These are phyloP conservation scores for Monopterus albus DNA, from an alignment of 2,113 vertebrate genomes.

Conservation along the genomic window DNA sequence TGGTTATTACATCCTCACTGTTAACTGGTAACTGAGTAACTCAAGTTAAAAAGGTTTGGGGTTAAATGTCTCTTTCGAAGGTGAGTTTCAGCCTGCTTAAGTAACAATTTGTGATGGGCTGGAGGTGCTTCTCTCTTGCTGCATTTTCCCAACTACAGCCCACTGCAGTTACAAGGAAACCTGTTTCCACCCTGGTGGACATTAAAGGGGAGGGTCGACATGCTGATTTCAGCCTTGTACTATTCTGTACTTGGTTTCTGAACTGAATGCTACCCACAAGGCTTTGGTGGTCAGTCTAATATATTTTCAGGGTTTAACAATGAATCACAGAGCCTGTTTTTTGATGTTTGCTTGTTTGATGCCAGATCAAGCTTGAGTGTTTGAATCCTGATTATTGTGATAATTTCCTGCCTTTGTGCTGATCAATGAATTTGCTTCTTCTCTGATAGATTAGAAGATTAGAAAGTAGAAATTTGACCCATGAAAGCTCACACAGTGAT, in stretches of 20 bases:
- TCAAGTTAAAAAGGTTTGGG: not conserved
- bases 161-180: slow-evolving; percentile 27
- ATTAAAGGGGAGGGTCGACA: slow-evolving; percentile 1
- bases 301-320: slow-evolving; percentile 13
- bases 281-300: slow-evolving; percentile 25
- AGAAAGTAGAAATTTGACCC: too few relatives aligned
- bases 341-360: slow-evolving; percentile 16
- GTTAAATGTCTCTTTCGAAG: slow-evolving; percentile 25
- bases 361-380: not conserved
- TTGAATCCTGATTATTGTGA: slow-evolving; percentile 4
- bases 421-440: slow-evolving; percentile 21
- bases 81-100: slow-evolving; percentile 15
- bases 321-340: slow-evolving; percentile 10
- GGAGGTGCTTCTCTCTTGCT: not conserved
- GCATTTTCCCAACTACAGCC: not conserved
- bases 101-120: slow-evolving; percentile 25
- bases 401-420: slow-evolving; percentile 5
- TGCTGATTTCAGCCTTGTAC: not conserved
- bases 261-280: not conserved
- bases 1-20: not conserved
- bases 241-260: not conserved
- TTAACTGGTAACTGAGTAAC: not conserved
- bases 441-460: too few relatives aligned
- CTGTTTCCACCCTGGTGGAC: slow-evolving; percentile 15
- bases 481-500: too few relatives aligned